These are phyloP conservation scores for Octonoba sinensis DNA, from an alignment of 2,888 invertebrate species.

Conservation along the genomic window DNA sequence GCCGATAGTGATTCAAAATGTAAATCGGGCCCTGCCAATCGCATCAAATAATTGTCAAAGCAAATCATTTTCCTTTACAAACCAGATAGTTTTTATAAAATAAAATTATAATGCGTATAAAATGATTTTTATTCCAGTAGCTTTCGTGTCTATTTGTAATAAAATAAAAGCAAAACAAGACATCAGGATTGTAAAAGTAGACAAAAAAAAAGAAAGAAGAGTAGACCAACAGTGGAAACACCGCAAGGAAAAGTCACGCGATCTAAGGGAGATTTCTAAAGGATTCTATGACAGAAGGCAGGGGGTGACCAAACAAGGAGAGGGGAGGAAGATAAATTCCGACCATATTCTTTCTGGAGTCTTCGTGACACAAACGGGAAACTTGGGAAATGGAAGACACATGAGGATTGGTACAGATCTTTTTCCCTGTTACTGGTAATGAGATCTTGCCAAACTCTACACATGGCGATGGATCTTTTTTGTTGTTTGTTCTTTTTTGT, in stretches of 20 bases:
- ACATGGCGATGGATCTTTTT: background rate
- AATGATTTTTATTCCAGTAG: background rate
- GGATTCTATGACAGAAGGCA: constrained; percentile 9
- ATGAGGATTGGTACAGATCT: constrained; percentile 31
- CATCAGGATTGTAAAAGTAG: constrained; percentile 30
- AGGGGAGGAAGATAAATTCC: constrained; percentile 38
- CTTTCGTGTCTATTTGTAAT: background rate
- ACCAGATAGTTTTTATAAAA: background rate
- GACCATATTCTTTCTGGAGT: constrained; percentile 9
- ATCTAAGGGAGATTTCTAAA: constrained; percentile 24
- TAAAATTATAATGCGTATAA: background rate
- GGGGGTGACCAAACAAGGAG: constrained; percentile 22
- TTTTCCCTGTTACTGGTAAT: constrained; percentile 5
- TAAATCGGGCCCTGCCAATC: no score
- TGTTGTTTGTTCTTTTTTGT: background rate
- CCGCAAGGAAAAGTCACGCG: constrained; percentile 31
- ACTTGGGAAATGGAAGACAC: background rate
- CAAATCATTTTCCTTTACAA: no score
- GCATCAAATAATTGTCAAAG: no score
- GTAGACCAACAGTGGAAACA: constrained; percentile 7
- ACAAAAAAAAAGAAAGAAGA: background rate
- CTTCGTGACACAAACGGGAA: constrained; percentile 20
- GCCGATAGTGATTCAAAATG: no score
- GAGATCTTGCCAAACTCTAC: background rate
- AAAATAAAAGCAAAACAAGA: constrained; percentile 13